Percentiles rank a stretch among this genome's conserved stretches.
These are phyloP conservation scores for Sylvia atricapilla DNA, from an alignment of 2,113 vertebrate genomes.

Conservation along the genomic window DNA sequence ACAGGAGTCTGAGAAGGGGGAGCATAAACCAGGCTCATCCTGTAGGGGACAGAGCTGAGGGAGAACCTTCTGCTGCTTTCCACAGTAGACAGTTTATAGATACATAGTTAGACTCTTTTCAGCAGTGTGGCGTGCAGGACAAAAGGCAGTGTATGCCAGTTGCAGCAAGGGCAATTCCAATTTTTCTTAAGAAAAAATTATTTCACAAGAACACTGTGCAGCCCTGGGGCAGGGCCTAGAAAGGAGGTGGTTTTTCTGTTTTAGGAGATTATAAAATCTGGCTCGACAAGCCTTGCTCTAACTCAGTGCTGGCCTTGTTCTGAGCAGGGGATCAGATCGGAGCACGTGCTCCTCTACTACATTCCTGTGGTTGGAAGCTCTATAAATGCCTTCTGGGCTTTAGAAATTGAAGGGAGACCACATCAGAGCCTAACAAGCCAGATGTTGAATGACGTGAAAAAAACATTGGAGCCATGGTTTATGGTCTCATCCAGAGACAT, in stretches of 20 bases:
- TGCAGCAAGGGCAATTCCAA: neutral
- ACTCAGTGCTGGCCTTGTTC: neutral
- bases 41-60: neutral
- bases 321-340: neutral
- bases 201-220: neutral
- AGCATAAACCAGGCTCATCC: neutral
- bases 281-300: neutral
- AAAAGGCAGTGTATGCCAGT: neutral
- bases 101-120: neutral
- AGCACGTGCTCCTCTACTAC: neutral
- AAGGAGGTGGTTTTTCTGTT: neutral
- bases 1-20: neutral
- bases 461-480: neutral
- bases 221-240: neutral
- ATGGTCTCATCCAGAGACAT: neutral
- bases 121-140: neutral
- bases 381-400: neutral
- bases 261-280: neutral
- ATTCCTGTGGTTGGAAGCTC: neutral
- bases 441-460: neutral
- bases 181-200: neutral
- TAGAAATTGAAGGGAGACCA: neutral
- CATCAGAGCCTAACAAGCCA: neutral
- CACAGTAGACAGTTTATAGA: neutral
- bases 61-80: neutral